Evolutionary conservation across 2,888 invertebrate genomes (phyloP).

Genomic region (Ochropacha duplaris): DNA sequence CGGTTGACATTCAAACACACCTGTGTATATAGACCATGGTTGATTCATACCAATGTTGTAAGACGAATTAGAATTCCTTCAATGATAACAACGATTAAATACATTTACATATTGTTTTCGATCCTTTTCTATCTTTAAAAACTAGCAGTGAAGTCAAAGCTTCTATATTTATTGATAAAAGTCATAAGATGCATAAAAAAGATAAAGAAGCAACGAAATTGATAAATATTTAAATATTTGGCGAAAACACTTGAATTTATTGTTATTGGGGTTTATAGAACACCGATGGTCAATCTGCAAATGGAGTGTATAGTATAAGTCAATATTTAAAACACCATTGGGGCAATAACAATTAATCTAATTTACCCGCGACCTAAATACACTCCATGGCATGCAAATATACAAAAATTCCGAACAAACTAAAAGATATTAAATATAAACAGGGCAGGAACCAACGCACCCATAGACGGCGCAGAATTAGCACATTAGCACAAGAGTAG

Average conservation of each 20-base stretch:
- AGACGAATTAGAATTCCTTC: neutral
- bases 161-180: too few relatives aligned
- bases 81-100: neutral
- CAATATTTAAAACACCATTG: neutral
- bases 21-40: slow-evolving; percentile 1
- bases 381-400: neutral
- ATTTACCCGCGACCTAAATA: slow-evolving; percentile 1
- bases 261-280: neutral
- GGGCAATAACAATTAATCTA: slow-evolving; percentile 4
- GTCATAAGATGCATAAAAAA: neutral
- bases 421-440: slow-evolving; percentile 3
- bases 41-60: neutral
- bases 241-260: neutral
- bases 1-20: slow-evolving; percentile 2
- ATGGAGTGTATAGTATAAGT: neutral
- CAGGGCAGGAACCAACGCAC: neutral
- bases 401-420: neutral
- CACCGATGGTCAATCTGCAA: too few relatives aligned
- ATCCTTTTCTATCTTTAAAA: neutral
- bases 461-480: slow-evolving; percentile 5
- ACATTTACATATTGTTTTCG: neutral
- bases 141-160: neutral
- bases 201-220: neutral
- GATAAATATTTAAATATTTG: neutral
- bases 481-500: neutral